These are phyloP conservation scores for Sparidentex hasta DNA, from an alignment of 2,797 vertebrate genomes.

Conservation along the genomic window DNA sequence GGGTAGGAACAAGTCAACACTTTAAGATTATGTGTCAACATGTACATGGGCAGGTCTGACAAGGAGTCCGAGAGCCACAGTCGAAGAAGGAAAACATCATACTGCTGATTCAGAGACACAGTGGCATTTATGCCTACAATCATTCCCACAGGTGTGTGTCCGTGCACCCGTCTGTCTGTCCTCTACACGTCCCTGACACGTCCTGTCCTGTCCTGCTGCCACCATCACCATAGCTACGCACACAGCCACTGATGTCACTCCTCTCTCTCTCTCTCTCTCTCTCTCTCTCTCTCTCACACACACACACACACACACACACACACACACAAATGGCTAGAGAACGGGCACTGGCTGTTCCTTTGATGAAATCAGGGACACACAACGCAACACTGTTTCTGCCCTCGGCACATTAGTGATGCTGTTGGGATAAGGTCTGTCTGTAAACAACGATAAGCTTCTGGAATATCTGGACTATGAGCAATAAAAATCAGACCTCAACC, in stretches of 20 bases:
- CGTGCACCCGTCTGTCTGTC: constrained; percentile 11
- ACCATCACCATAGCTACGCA: constrained; percentile 64
- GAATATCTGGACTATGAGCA: constrained; percentile 37
- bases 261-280: background rate
- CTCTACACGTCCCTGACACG: constrained; percentile 47
- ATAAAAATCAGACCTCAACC: constrained; percentile 39
- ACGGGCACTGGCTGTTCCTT: constrained; percentile 42
- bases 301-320: constrained; percentile 1
- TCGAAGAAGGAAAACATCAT: constrained; percentile 23
- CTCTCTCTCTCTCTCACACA: no score
- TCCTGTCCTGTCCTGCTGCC: constrained; percentile 64
- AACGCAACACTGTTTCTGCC: constrained; percentile 18
- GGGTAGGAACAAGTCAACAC: constrained; percentile 44
- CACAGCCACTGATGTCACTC: constrained; percentile 58
- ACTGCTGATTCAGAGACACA: constrained; percentile 56
- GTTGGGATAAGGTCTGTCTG: constrained; percentile 24
- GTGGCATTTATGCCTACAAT: constrained; percentile 38
- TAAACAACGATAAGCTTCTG: constrained; percentile 51
- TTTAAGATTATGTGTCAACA: constrained; percentile 55
- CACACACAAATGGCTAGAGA: constrained; percentile 26
- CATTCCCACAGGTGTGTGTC: constrained; percentile 39
- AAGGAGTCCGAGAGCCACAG: constrained; percentile 19
- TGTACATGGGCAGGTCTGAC: constrained; percentile 16
- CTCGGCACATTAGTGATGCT: constrained; percentile 31
- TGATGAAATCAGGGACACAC: constrained; percentile 51